phyloP scores from a whole-genome alignment of 2,888 invertebrate species.

The Amblyjoppa fuscipennis region DNA sequence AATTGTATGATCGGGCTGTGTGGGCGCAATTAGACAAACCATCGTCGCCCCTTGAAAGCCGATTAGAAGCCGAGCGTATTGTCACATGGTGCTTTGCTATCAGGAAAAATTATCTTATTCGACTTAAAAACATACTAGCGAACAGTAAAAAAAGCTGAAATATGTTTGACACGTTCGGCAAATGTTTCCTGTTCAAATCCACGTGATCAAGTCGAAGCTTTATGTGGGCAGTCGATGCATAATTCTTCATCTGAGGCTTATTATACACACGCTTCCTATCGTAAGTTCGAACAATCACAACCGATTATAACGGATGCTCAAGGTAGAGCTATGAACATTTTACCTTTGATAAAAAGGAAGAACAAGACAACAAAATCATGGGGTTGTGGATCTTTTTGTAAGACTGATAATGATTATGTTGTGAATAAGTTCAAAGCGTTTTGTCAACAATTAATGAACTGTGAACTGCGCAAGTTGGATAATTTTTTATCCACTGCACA shows the following conservation, averaged over 20 bases:
- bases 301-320: conserved; percentile 34
- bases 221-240: too few relatives aligned
- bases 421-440: conserved; percentile 23
- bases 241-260: too few relatives aligned
- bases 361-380: conserved; percentile 10
- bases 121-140: background rate
- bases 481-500: conserved; percentile 5
- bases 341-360: conserved; percentile 32
- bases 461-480: background rate
- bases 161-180: too few relatives aligned
- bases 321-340: conserved; percentile 37
- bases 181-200: too few relatives aligned
- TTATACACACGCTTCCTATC: background rate
- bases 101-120: background rate
- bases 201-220: too few relatives aligned
- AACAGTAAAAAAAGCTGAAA: too few relatives aligned
- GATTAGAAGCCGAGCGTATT: conserved; percentile 21
- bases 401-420: conserved; percentile 3
- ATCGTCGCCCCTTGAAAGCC: background rate
- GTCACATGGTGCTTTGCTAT: background rate
- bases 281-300: background rate
- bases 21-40: background rate
- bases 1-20: background rate
- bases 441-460: conserved; percentile 9
- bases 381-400: conserved; percentile 32